Conservation (phyloP, 2,888 invertebrate genomes). For the Chironomus tentans region DNA sequence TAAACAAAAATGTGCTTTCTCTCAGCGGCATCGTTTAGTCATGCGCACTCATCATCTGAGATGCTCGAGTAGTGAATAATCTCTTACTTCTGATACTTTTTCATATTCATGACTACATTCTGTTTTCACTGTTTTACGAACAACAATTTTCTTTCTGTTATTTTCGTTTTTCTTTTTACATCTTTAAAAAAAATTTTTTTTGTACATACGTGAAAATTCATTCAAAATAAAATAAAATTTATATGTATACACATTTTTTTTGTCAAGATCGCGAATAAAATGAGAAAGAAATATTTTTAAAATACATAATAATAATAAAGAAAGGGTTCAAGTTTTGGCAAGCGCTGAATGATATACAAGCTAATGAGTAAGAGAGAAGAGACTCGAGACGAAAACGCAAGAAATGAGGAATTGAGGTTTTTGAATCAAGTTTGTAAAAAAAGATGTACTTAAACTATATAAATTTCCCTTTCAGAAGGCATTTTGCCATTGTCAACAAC, state of each 20-base stretch:
- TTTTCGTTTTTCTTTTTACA: background rate
- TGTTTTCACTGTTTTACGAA: background rate
- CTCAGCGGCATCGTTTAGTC: slow-evolving; percentile 11
- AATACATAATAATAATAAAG: background rate
- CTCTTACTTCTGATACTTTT: background rate
- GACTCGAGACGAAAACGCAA: background rate
- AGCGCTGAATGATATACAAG: background rate
- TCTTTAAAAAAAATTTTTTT: too few species aligned
- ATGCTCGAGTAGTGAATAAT: background rate
- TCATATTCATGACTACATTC: too few species aligned
- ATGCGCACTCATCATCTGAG: slow-evolving; percentile 2
- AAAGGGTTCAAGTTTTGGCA: background rate
- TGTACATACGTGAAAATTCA: background rate
- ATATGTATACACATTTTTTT: background rate
- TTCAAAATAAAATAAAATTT: background rate
- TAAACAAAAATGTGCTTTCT: slow-evolving; percentile 11
- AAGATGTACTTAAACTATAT: background rate
- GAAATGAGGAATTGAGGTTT: slow-evolving; percentile 10
- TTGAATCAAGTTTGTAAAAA: slow-evolving; percentile 13
- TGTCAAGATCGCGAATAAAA: background rate
- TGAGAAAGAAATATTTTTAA: background rate
- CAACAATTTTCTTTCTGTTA: background rate
- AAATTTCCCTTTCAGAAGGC: background rate
- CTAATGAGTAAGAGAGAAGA: background rate
- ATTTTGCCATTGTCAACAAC: background rate